Percentiles rank a stretch among this genome's conserved stretches.
Conservation (phyloP, 2,888 invertebrate species). For the Apodemia zela region DNA sequence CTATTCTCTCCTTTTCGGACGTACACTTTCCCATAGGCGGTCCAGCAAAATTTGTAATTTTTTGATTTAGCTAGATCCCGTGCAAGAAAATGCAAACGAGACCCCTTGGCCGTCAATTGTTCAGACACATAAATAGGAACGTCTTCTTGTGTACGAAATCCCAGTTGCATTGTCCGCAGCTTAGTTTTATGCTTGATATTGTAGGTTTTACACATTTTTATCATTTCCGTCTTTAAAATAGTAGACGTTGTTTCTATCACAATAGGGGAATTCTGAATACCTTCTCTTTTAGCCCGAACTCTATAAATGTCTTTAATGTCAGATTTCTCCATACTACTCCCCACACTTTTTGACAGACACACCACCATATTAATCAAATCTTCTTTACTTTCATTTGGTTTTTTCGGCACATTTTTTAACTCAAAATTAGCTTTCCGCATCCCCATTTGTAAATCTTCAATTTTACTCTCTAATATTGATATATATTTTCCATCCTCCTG, state of each 20-base stretch:
- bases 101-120: constrained; percentile 23
- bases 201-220: constrained; percentile 27
- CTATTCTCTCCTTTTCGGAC: constrained; percentile 24
- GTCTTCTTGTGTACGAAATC: constrained; percentile 22
- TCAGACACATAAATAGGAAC: constrained; percentile 21
- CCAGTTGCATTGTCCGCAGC: constrained; percentile 30
- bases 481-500: not conserved
- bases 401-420: constrained; percentile 27
- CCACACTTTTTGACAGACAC: not conserved
- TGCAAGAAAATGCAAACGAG: constrained; percentile 22
- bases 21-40: constrained; percentile 24
- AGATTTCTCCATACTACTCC: not conserved
- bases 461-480: not conserved
- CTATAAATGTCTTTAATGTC: constrained; percentile 27
- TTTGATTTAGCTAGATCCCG: constrained; percentile 20
- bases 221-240: constrained; percentile 24
- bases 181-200: constrained; percentile 29
- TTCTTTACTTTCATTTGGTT: constrained; percentile 21
- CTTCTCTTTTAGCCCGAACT: constrained; percentile 19
- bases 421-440: constrained; percentile 19
- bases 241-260: constrained; percentile 24
- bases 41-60: constrained; percentile 32
- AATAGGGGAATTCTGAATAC: constrained; percentile 18
- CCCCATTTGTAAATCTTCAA: constrained; percentile 1
- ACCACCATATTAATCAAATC: constrained; percentile 19